These are phyloP conservation scores for Onchidella celtica DNA, from an alignment of 2,888 invertebrate species.

Conservation along the genomic window DNA sequence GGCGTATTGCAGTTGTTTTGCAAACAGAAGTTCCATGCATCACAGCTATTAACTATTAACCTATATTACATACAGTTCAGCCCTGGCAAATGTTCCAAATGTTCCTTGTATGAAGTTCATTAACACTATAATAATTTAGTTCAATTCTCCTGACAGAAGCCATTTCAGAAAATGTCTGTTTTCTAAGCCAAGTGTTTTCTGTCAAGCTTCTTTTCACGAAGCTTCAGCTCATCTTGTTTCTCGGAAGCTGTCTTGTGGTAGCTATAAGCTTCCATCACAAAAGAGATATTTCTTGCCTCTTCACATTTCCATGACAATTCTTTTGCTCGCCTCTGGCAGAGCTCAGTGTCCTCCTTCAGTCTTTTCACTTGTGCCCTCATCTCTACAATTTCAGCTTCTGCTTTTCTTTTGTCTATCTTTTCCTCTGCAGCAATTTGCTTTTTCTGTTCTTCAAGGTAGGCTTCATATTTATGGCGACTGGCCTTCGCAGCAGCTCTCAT, in stretches of 20 bases:
- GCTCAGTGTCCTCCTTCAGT: neutral
- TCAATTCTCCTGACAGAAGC: too few relatives aligned
- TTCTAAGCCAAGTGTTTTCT: neutral
- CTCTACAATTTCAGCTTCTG: neutral
- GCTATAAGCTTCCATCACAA: neutral
- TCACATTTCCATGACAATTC: neutral
- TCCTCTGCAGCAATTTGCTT: neutral
- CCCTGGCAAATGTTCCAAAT: too few relatives aligned
- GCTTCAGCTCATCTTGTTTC: neutral
- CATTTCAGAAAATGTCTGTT: too few relatives aligned
- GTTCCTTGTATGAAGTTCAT: too few relatives aligned
- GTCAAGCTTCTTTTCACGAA: neutral
- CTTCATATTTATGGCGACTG: neutral
- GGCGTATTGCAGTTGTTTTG: too few relatives aligned
- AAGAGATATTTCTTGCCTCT: neutral
- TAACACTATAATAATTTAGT: too few relatives aligned
- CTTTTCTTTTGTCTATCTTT: neutral
- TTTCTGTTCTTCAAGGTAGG: neutral
- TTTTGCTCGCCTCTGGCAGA: neutral
- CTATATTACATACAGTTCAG: too few relatives aligned
- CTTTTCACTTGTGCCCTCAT: neutral
- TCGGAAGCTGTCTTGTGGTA: neutral
- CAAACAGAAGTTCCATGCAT: too few relatives aligned
- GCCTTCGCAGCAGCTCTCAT: neutral
- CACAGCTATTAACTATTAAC: too few relatives aligned